phyloP scores from a whole-genome alignment of 2,113 vertebrate genomes.

The Leptobrachium ailaonicum region DNA sequence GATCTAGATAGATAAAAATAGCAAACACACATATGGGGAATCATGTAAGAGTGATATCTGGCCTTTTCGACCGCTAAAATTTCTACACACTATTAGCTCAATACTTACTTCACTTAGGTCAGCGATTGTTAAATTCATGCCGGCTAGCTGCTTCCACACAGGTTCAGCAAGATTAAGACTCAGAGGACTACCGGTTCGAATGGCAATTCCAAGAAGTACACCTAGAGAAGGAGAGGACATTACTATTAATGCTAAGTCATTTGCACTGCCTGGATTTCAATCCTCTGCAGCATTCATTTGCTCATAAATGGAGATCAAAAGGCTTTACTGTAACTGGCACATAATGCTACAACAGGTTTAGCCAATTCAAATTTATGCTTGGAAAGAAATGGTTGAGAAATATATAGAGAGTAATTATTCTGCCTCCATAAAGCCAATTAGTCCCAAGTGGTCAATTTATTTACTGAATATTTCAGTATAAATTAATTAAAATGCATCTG shows the following conservation, averaged over 20 bases:
- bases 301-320: not conserved
- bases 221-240: slow-evolving; percentile 65
- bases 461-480: too few relatives aligned
- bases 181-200: slow-evolving; percentile 94
- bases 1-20: too few relatives aligned
- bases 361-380: too few relatives aligned
- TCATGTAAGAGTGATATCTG: too few relatives aligned
- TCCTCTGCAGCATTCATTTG: not conserved
- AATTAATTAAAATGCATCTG: too few relatives aligned
- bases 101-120: slow-evolving; percentile 92
- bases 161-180: slow-evolving; percentile 96
- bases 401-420: too few relatives aligned
- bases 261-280: not conserved
- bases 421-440: too few relatives aligned
- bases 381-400: too few relatives aligned
- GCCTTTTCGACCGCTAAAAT: not conserved
- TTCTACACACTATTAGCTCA: not conserved
- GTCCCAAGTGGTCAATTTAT: too few relatives aligned
- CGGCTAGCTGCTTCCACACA: slow-evolving; percentile 97
- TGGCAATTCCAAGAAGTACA: slow-evolving; percentile 92
- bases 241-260: not conserved
- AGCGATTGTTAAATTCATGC: slow-evolving; percentile 97
- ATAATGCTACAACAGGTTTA: too few relatives aligned
- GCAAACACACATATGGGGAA: too few relatives aligned
- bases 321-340: too few relatives aligned